Evolutionary conservation across 2,888 invertebrate genomes (phyloP), one percentile per base, ranked within the genome.

Genomic region (Ophonus ardosiacus): DNA sequence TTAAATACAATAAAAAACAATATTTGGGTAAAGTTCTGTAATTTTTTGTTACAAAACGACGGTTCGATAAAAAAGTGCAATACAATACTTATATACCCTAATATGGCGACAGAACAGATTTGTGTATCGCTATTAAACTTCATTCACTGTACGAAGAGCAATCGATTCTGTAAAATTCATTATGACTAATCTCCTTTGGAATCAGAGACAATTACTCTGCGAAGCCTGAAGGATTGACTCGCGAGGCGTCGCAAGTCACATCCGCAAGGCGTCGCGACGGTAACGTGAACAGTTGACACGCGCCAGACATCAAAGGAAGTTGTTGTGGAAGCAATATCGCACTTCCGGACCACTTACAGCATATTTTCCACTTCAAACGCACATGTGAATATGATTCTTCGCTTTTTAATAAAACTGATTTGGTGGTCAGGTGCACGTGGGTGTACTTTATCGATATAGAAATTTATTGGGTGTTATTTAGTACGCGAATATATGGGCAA

Each of bases 251-350:
- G 57, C n/a, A 10, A 17, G 31, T 31, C 5, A 31, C 31, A 31
- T 31, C 24, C 1, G 31, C 31, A 31, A 31, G 31, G 24, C 21
- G 63, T 13, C 13, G 63, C 56, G n/a, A 1, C 24, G 78, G 57
- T 24, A 78, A 31, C 31, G 51, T 31, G 31, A 57, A 57, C 13
- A 57, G 24, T 15, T 78, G 78, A 51, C 5, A 31, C 3, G 15
- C 51, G 18, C 40, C 8, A 0, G 31, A 21, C 56, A 56, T 76
- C 51, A 76, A 76, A 56, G 43, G 21, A 31, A 31, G 38, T 15
- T 71, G 43, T 71, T 71, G 40, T 71, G 31, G 71, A 1, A 13
- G 71, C 71, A 40, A 71, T 71, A 71, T 71, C 71, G 71, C 43
- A 71, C 40, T 71, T 71, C 40, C 71, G 40, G 63, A 17, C 24